phyloP scores from a whole-genome alignment of 37 sponge, comb jelly and placozoan species.

The Haliclona indistincta region DNA sequence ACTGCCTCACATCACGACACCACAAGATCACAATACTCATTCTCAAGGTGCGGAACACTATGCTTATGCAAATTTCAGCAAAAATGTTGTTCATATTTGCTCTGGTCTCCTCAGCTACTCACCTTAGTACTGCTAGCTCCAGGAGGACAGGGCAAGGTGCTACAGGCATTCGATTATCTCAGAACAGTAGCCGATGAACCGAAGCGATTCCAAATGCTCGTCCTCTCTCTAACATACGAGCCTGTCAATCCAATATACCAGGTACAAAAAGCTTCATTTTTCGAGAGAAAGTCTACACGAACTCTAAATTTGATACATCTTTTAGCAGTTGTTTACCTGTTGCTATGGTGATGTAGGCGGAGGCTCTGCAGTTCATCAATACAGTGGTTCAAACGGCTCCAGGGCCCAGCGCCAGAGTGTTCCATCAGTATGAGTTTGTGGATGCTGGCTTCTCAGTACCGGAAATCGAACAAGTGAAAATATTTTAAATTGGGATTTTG shows the following conservation, averaged over 20 bases:
- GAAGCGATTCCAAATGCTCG: constrained; percentile 50
- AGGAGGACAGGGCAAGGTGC: constrained; percentile 67
- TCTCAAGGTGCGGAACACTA: constrained; percentile 54
- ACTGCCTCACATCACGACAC: constrained; percentile 34
- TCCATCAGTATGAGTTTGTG: constrained; percentile 85
- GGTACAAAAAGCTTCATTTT: constrained; percentile 25
- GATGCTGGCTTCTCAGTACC: constrained; percentile 70
- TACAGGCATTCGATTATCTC: constrained; percentile 70
- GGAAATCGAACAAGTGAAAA: constrained; percentile 65
- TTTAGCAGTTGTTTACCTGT: too few species aligned
- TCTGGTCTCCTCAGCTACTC: constrained; percentile 45
- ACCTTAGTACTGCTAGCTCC: constrained; percentile 63
- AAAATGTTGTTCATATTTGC: too few species aligned
- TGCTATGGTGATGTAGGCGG: constrained; percentile 28
- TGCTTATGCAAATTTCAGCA: background rate
- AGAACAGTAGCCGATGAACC: constrained; percentile 48
- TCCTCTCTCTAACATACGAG: constrained; percentile 49
- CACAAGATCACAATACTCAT: constrained; percentile 42
- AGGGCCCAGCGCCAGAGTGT: constrained; percentile 67
- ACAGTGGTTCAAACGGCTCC: constrained; percentile 72
- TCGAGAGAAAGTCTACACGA: too few species aligned
- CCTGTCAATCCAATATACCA: constrained; percentile 74
- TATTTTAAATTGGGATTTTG: background rate
- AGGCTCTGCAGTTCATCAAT: constrained; percentile 77
- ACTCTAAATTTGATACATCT: too few species aligned